Percentiles rank a stretch among this genome's conserved stretches.
Conservation (phyloP, 2,888 invertebrate species). For the Eudasyphora cyanicolor region DNA sequence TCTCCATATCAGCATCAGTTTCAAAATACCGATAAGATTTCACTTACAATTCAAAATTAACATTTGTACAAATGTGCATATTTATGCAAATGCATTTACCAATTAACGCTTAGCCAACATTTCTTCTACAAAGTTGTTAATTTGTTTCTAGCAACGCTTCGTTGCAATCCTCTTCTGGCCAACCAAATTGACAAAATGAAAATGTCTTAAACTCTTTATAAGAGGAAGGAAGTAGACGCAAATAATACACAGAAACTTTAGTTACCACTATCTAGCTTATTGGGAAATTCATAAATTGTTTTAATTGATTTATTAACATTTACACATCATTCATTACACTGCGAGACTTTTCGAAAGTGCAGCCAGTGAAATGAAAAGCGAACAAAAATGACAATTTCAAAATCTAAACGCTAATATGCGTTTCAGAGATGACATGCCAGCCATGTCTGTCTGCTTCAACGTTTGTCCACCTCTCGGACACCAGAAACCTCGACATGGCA, state of each 20-base stretch:
- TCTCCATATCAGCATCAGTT: no score
- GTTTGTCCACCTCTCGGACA: not conserved
- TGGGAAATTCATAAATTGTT: not conserved
- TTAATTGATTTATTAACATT: not conserved
- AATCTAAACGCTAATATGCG: not conserved
- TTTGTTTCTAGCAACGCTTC: slow-evolving; percentile 1
- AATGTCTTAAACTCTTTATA: not conserved
- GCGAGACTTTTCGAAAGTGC: not conserved
- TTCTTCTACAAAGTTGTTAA: not conserved
- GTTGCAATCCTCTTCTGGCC: not conserved
- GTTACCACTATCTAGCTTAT: not conserved
- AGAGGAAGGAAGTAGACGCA: not conserved
- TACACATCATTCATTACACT: not conserved
- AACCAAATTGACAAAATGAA: not conserved
- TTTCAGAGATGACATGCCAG: not conserved
- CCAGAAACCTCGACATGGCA: not conserved
- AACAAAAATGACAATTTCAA: not conserved
- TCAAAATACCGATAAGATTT: no score
- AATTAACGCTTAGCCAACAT: slow-evolving; percentile 8
- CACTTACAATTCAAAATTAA: not conserved
- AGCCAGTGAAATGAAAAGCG: not conserved
- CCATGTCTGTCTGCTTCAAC: no score
- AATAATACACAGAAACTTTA: no score
- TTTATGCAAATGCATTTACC: not conserved
- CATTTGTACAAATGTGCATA: not conserved